A percentile compares a stretch with the other conserved stretches of the same genome.
These are phyloP conservation scores for Diuraphis noxia DNA, from an alignment of 1,140 invertebrate species.

Conservation along the genomic window DNA sequence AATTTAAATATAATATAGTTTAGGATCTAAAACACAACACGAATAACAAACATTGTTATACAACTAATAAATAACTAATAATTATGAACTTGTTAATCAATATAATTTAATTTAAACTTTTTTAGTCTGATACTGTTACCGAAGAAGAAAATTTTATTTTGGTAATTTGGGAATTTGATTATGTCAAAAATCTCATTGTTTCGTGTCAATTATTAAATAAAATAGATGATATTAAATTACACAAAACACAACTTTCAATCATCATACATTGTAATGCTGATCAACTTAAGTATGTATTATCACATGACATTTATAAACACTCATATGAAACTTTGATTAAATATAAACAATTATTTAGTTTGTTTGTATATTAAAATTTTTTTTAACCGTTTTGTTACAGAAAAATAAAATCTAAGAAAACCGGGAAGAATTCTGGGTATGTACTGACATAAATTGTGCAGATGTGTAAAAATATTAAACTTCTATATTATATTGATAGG, in stretches of 20 bases:
- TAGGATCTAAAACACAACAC: background rate
- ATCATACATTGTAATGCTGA: slow-evolving; percentile 18
- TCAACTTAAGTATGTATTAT: slow-evolving; percentile 36
- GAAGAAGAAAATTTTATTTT: slow-evolving; percentile 23
- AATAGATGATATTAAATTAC: slow-evolving; percentile 19
- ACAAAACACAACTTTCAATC: slow-evolving; percentile 11
- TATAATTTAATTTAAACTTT: background rate
- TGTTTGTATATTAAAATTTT: too few relatives aligned
- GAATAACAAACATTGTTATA: background rate
- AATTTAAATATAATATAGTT: background rate
- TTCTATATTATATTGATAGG: background rate
- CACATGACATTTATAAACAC: background rate
- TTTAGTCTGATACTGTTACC: slow-evolving; percentile 22
- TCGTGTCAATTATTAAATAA: slow-evolving; percentile 6
- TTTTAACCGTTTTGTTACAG: background rate
- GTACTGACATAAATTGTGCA: background rate
- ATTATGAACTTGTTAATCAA: background rate
- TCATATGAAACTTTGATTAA: background rate
- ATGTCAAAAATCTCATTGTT: slow-evolving; percentile 9
- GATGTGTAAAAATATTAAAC: background rate
- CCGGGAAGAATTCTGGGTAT: background rate
- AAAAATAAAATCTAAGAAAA: background rate
- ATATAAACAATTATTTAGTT: background rate
- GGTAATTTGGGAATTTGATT: slow-evolving; percentile 42
- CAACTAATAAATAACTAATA: background rate